These are phyloP conservation scores for Etheostoma spectabile DNA, from an alignment of 2,113 vertebrate species.

Conservation along the genomic window DNA sequence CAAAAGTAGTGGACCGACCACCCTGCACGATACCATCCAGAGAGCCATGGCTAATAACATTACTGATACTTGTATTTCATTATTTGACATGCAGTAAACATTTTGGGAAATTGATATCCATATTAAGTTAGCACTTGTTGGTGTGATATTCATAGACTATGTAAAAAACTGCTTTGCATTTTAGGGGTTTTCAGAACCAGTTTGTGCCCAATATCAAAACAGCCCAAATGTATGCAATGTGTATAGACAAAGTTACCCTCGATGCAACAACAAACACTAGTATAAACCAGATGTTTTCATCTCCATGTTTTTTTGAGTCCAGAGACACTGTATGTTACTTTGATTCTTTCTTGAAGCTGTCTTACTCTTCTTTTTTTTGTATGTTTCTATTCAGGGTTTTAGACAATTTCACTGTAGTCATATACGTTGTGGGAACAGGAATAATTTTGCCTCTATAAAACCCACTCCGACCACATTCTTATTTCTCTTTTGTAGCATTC, in stretches of 20 bases:
- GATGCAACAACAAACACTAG: neutral
- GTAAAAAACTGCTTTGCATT: neutral
- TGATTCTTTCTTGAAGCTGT: neutral
- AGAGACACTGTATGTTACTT: neutral
- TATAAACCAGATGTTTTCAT: neutral
- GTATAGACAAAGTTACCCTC: neutral
- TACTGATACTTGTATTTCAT: neutral
- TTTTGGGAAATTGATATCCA: neutral
- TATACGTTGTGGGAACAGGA: neutral
- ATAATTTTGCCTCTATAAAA: conserved; percentile 27
- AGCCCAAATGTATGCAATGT: neutral
- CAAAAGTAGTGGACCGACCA: neutral
- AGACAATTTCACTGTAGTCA: neutral
- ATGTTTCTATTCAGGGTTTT: conserved; percentile 2
- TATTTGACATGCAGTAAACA: neutral
- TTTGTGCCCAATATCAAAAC: neutral
- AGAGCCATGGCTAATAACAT: neutral
- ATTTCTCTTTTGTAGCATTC: conserved; percentile 40
- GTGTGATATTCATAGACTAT: neutral
- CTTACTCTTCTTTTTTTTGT: neutral
- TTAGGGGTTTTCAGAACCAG: neutral
- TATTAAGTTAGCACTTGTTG: neutral
- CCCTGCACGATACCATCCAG: neutral
- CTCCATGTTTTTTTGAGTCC: neutral
- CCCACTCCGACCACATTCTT: conserved; percentile 39